A percentile compares a stretch with the other conserved stretches of the same genome.
Conservation (phyloP, 2,797 vertebrate species). For the Schizopygopsis pylzovi region DNA sequence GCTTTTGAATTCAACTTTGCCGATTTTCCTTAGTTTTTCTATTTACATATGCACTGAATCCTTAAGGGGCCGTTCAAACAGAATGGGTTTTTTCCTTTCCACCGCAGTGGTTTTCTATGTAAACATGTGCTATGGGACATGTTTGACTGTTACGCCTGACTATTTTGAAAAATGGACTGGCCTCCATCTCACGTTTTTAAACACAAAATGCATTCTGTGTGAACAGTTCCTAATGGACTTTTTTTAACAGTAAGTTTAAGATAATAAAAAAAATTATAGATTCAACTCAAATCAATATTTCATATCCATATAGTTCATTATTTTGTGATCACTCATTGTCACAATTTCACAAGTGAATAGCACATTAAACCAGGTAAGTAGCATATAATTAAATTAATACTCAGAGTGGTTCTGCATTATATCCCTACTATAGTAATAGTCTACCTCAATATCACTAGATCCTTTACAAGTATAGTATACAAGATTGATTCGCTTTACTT, state of each 20-base stretch:
- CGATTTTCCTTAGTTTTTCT: too few relatives aligned
- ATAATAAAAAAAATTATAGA: background rate
- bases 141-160: background rate
- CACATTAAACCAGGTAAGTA: background rate
- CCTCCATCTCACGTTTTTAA: background rate
- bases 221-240: background rate
- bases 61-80: background rate
- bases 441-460: slow-evolving; percentile 32
- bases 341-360: background rate
- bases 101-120: too few relatives aligned
- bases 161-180: background rate
- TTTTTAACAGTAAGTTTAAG: background rate
- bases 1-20: background rate
- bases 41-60: background rate
- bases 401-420: background rate
- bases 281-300: background rate
- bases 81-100: too few relatives aligned
- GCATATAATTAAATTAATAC: background rate
- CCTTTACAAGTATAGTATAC: slow-evolving; percentile 22
- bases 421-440: background rate
- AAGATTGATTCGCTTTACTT: slow-evolving; percentile 18
- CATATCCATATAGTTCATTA: background rate
- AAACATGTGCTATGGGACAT: too few relatives aligned
- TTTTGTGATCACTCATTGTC: background rate
- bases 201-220: background rate